A percentile compares a stretch with the other conserved stretches of the same genome.
Evolutionary conservation across 2,888 invertebrate genomes (phyloP).

Genomic region (Oeneis ivallda): DNA sequence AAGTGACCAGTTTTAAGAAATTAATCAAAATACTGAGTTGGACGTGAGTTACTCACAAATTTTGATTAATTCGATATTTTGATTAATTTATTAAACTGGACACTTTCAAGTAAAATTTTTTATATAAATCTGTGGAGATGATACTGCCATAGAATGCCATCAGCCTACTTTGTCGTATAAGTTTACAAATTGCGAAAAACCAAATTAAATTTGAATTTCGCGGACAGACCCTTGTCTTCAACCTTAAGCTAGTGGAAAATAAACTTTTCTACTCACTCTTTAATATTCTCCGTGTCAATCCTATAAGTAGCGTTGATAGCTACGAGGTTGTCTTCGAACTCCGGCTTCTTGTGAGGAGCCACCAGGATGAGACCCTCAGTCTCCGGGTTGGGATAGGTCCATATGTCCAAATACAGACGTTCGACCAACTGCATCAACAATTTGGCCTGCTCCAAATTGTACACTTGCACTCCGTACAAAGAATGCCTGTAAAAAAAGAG

Average conservation of each 20-base stretch:
- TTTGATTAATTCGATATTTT: too few relatives aligned
- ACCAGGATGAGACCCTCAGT: conserved; percentile 49
- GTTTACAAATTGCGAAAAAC: too few relatives aligned
- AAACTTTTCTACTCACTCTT: conserved; percentile 53
- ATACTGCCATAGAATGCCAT: too few relatives aligned
- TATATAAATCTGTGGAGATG: too few relatives aligned
- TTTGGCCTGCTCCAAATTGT: conserved; percentile 40
- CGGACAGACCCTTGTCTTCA: too few relatives aligned
- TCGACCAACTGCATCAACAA: conserved; percentile 49
- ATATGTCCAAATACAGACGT: conserved; percentile 51
- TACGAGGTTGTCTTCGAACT: conserved; percentile 52
- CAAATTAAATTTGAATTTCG: too few relatives aligned
- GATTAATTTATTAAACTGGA: too few relatives aligned
- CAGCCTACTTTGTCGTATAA: too few relatives aligned
- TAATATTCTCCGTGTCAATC: conserved; percentile 58
- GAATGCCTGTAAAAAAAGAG: conserved; percentile 46
- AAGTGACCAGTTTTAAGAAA: too few relatives aligned
- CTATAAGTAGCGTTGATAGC: conserved; percentile 49
- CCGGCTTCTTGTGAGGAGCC: conserved; percentile 44
- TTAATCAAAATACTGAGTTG: too few relatives aligned
- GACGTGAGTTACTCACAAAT: too few relatives aligned
- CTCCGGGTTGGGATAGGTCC: conserved; percentile 48
- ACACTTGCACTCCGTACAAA: conserved; percentile 44
- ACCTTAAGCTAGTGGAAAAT: background rate
- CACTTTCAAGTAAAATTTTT: too few relatives aligned